Conservation (phyloP, 2,888 invertebrate species). For the Palloptera scutellata region DNA sequence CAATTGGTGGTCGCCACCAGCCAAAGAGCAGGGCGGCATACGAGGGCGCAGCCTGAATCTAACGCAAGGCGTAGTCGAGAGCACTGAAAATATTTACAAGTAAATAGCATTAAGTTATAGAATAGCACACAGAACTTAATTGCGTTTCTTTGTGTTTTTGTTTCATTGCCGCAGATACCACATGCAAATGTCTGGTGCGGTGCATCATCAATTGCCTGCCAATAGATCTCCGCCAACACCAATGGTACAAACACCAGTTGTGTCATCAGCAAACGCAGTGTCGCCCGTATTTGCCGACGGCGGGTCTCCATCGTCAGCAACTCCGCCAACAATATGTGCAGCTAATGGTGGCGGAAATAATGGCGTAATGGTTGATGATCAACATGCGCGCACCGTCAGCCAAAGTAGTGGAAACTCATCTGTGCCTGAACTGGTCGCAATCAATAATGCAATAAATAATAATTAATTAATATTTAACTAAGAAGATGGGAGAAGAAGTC, state of each 20-base stretch:
- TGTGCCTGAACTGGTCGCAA: constrained; percentile 54
- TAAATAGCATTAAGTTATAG: constrained; percentile 39
- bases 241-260: constrained; percentile 73
- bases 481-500: background rate
- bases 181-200: constrained; percentile 76
- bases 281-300: constrained; percentile 59
- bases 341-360: constrained; percentile 62
- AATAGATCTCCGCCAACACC: constrained; percentile 74
- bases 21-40: constrained; percentile 76
- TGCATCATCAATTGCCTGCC: constrained; percentile 66
- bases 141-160: background rate
- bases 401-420: constrained; percentile 65
- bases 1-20: constrained; percentile 95
- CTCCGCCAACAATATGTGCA: constrained; percentile 66
- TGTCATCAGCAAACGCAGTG: constrained; percentile 55
- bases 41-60: constrained; percentile 85
- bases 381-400: constrained; percentile 71
- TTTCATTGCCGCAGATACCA: constrained; percentile 69
- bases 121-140: background rate
- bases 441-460: constrained; percentile 51
- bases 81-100: constrained; percentile 79
- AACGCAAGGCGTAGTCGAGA: constrained; percentile 79
- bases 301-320: constrained; percentile 20
- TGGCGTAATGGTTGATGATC: constrained; percentile 64
- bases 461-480: constrained; percentile 38